Evolutionary conservation across 2,888 invertebrate species (phyloP).

Genomic region (Gryllus longicercus): DNA sequence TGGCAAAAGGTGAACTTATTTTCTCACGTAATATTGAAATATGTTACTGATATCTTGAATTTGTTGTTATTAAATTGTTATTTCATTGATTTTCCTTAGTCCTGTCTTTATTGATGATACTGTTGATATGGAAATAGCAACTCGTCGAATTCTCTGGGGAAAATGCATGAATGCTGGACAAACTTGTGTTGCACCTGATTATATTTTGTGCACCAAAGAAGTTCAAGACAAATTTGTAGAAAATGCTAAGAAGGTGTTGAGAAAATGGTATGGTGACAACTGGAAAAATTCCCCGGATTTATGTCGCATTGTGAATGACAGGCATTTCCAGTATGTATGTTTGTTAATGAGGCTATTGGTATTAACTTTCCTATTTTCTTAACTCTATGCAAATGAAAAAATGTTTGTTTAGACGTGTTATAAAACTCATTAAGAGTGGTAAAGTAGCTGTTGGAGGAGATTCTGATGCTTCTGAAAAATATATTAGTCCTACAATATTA

Average conservation of each 20-base stretch:
- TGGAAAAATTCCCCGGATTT: constrained; percentile 78
- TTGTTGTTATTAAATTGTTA: too few relatives aligned
- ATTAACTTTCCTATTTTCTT: neutral
- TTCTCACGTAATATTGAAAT: neutral
- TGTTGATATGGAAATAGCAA: constrained; percentile 72
- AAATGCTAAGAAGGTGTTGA: constrained; percentile 62
- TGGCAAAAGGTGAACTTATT: constrained; percentile 62
- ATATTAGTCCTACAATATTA: constrained; percentile 81
- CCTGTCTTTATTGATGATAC: constrained; percentile 87
- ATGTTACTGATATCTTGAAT: too few relatives aligned
- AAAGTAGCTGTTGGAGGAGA: constrained; percentile 78
- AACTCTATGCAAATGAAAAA: too few relatives aligned
- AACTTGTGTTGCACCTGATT: constrained; percentile 95
- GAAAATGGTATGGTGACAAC: constrained; percentile 80
- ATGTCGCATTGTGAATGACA: constrained; percentile 77
- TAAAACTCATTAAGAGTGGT: constrained; percentile 58
- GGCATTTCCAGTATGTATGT: constrained; percentile 69
- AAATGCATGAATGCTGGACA: constrained; percentile 91
- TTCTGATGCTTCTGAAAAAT: constrained; percentile 68
- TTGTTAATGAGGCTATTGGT: neutral
- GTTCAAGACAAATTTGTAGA: constrained; percentile 68
- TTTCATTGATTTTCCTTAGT: constrained; percentile 51
- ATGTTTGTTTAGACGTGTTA: constrained; percentile 4
- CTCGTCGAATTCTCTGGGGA: constrained; percentile 90
- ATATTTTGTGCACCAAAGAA: constrained; percentile 78